Base-by-base conservation (phyloP, 2,888 invertebrate genomes). In the Noctua janthina region DNA sequence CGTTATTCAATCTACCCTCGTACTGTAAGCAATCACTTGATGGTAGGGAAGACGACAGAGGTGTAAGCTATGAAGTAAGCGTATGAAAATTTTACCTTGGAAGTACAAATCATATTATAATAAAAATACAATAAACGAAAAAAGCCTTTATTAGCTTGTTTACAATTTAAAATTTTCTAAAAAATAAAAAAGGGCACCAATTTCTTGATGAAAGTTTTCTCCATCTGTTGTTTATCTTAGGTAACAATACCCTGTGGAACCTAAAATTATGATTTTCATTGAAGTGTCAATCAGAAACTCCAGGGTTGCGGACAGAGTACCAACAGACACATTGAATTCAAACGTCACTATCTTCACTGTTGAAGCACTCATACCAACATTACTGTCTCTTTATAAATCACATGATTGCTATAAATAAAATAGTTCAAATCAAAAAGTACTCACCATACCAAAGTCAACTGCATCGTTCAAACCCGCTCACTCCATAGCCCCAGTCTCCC, bases 1-100 rank as follows among this genome's bases (percentile, higher is more conserved):
- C 94, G 94, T 95, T 96, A 95, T 96, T 96, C 96, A 95, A 96
- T 96, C 95, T 94, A 92, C 94, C 95, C 95, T 93, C 94, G 93
- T 92, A 90, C 92, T 91, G 94, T 94, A 94, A 95, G 96, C 95
- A 95, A 96, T 95, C 94, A 92, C 93, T 93, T 92, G 92, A 92
- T 94, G 93, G 92, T 88, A 88, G 93, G 93, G 93, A 92, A 92
- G 85, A 84, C 82, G 79, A 70, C 74, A 51, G 78, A 79, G 64
- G 66, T 69, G 72, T 46, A 81, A 92, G 96, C 95, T 89, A 93
- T 39, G 59, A 90, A 75, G 88, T 2, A 2, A 49, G 89, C 90
- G 84, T 89, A 2, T 59, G 7, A 11, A 6, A 3, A 35, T 35
- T 10, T 35, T 35, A 20, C 8, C 1, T 4, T 66, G 20, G 5